Evolutionary conservation across 1,140 invertebrate species (phyloP), one percentile per base, ranked within the genome.

Genomic region (Papilio helenus): DNA sequence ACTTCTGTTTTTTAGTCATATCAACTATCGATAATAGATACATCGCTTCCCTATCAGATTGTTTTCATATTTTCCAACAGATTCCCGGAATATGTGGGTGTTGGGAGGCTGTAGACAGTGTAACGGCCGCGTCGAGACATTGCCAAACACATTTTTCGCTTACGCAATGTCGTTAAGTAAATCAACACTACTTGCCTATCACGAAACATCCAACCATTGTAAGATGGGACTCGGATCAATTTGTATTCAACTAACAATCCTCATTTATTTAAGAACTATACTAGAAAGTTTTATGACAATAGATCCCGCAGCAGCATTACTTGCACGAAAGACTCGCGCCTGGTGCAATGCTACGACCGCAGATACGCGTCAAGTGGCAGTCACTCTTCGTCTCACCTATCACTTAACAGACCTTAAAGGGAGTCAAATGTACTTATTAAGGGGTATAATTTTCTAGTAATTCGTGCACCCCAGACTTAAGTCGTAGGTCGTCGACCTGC

Each of bases 401-500:
- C n/a, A n/a, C 2, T 2, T 5, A n/a, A 51, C n/a, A n/a, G n/a
- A 55, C 7, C n/a, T 55, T 9, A n/a, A 55, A 20, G 51, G 51
- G 20, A 55, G 51, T 18, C 9, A 20, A 20, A n/a, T 55, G 18
- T 46, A 46, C 44, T 55, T 9, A 20, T 1, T 55, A 55, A 55
- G 58, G 58, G 58, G 58, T 61, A 65, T 29, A 68, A 68, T 16
- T 68, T 68, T 68, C 4, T 68, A 29, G 12, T 68, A 29, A 68
- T 29, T 18, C 26, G 14, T 34, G 26, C 26, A 68, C 23, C 61
- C 61, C 61, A 29, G 14, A 68, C 1, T 61, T 12, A 10, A n/a
- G n/a, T 3, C 10, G 8, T 34, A 68, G 72, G 72, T 74, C 72
- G 23, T 49, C 72, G 72, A 74, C 39, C 72, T n/a, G 39, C 72